Conservation (phyloP, 2,888 invertebrate species). For the Lepidocyrtinus sp. region DNA sequence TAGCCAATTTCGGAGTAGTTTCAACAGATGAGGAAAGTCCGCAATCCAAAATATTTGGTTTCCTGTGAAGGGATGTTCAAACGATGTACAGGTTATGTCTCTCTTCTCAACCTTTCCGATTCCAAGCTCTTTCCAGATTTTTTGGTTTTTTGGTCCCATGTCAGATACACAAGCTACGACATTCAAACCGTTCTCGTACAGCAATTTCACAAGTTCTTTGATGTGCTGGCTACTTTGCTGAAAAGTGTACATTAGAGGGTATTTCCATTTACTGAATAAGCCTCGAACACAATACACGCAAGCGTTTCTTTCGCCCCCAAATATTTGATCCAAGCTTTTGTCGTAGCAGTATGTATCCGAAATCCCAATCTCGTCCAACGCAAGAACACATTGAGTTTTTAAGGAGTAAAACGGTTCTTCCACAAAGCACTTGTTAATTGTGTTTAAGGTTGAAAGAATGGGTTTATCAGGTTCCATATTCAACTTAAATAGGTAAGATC, state of each 20-base stretch:
- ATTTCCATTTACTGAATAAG: conserved; percentile 1
- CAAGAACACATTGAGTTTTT: not conserved
- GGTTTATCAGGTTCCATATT: not conserved
- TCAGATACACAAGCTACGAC: conserved; percentile 7
- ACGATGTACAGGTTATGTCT: not conserved
- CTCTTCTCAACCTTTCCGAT: not conserved
- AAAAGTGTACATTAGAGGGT: not conserved
- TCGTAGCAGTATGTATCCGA: not conserved
- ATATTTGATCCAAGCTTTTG: conserved; percentile 2
- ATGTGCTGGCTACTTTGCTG: not conserved
- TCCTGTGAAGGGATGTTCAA: not conserved
- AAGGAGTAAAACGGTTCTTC: not conserved
- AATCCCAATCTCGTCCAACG: not conserved
- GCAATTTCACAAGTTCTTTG: not conserved
- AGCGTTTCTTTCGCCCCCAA: conserved; percentile 3
- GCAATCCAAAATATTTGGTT: not conserved
- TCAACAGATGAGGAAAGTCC: conserved; percentile 29
- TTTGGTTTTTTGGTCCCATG: conserved; percentile 23
- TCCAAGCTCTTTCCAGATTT: conserved; percentile 26
- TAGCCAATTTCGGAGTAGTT: conserved; percentile 4
- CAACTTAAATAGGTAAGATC: not conserved
- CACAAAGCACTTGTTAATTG: not conserved
- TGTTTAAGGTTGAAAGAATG: not conserved
- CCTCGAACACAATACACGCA: not conserved
- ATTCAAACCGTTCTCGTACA: conserved; percentile 1